Conservation (phyloP, 2,888 invertebrate genomes). For the Caenorhabditis doughertyi region DNA sequence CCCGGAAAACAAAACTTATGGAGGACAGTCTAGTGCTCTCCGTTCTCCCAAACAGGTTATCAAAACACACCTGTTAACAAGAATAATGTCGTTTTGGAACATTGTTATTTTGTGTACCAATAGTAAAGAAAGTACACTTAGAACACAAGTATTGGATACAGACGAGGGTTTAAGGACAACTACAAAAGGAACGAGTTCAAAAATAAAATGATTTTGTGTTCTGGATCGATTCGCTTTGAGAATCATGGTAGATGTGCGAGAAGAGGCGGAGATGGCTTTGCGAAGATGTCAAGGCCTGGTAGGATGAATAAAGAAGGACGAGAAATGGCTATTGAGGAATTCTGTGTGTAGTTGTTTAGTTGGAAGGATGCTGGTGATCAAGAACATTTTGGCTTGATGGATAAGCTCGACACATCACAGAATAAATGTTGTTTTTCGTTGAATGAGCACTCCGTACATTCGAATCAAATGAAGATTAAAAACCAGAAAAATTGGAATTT, state of each 20-base stretch:
- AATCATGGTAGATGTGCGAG: constrained; percentile 29
- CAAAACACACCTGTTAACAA: constrained; percentile 47
- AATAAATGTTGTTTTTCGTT: constrained; percentile 19
- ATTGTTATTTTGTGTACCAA: constrained; percentile 2
- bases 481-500: constrained; percentile 9
- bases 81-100: constrained; percentile 24
- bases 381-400: constrained; percentile 33
- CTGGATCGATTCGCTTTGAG: constrained; percentile 6
- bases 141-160: neutral
- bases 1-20: constrained; percentile 36
- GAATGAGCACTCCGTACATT: constrained; percentile 24
- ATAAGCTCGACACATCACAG: constrained; percentile 25
- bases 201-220: neutral
- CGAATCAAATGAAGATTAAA: constrained; percentile 27
- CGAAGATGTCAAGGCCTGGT: constrained; percentile 27
- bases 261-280: constrained; percentile 18
- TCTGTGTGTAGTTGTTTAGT: constrained; percentile 17
- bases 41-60: constrained; percentile 11
- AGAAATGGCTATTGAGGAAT: constrained; percentile 5
- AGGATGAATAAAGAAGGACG: constrained; percentile 30
- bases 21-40: constrained; percentile 42
- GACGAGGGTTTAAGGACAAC: neutral
- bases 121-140: neutral
- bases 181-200: neutral
- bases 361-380: constrained; percentile 28